phyloP scores from a whole-genome alignment of 53 echinoderm and acorn worm genomes.

The Holothuria scabra region DNA sequence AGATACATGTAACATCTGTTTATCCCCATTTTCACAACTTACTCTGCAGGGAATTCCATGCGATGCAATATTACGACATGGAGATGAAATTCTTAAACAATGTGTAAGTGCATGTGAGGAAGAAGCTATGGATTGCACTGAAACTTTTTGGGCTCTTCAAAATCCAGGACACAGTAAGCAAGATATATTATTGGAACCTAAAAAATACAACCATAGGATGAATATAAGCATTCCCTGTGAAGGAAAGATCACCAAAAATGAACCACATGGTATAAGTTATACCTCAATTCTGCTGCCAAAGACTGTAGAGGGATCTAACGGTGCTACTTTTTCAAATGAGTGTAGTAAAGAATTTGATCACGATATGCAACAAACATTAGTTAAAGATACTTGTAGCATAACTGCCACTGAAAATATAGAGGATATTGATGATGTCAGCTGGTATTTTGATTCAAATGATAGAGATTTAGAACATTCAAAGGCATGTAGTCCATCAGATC shows the following conservation, averaged over 20 bases:
- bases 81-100: neutral
- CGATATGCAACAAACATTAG: constrained; percentile 15
- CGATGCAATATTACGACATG: neutral
- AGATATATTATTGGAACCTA: no score
- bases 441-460: constrained; percentile 60
- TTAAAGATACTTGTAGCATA: neutral
- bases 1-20: neutral
- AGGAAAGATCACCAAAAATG: neutral
- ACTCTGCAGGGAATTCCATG: neutral
- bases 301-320: neutral
- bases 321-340: neutral
- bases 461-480: no score
- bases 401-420: neutral
- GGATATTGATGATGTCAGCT: constrained; percentile 59
- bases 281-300: no score
- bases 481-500: no score
- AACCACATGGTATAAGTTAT: no score
- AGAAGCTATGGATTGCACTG: constrained; percentile 1
- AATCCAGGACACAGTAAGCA: no score
- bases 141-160: neutral
- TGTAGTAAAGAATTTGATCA: neutral
- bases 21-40: neutral
- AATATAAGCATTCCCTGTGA: neutral
- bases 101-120: constrained; percentile 1
- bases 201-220: neutral